These are phyloP conservation scores for Dryobotodes eremita DNA, from an alignment of 2,888 invertebrate species.

Conservation along the genomic window DNA sequence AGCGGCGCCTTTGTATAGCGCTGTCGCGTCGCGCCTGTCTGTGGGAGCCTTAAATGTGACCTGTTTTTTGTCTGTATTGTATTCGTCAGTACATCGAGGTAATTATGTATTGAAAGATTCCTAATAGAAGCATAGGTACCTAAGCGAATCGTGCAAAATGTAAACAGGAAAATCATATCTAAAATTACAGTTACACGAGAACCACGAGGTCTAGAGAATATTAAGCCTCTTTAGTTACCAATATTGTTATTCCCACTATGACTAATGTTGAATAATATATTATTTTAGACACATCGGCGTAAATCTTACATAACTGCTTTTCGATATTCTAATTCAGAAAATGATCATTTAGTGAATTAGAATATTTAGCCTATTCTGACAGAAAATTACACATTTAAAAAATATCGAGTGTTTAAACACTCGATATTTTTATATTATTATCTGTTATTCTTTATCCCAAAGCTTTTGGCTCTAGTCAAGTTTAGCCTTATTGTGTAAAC, in stretches of 20 bases:
- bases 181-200: constrained; percentile 22
- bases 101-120: background rate
- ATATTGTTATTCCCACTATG: constrained; percentile 8
- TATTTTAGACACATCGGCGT: constrained; percentile 3
- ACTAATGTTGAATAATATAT: constrained; percentile 8
- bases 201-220: constrained; percentile 1
- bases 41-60: too few relatives aligned
- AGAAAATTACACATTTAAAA: background rate
- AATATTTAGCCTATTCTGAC: background rate
- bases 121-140: background rate
- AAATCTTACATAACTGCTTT: background rate
- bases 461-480: background rate
- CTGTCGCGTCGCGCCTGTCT: too few relatives aligned
- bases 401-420: too few relatives aligned
- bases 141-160: background rate
- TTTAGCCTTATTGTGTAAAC: background rate
- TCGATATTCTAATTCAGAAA: background rate
- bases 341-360: background rate
- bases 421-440: background rate
- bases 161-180: constrained; percentile 48
- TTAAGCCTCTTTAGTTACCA: background rate
- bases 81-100: background rate
- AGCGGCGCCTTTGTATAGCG: too few relatives aligned
- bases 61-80: background rate
- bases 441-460: background rate